These are phyloP conservation scores for Leiothrix lutea DNA, from an alignment of 2,113 vertebrate genomes.

Conservation along the genomic window DNA sequence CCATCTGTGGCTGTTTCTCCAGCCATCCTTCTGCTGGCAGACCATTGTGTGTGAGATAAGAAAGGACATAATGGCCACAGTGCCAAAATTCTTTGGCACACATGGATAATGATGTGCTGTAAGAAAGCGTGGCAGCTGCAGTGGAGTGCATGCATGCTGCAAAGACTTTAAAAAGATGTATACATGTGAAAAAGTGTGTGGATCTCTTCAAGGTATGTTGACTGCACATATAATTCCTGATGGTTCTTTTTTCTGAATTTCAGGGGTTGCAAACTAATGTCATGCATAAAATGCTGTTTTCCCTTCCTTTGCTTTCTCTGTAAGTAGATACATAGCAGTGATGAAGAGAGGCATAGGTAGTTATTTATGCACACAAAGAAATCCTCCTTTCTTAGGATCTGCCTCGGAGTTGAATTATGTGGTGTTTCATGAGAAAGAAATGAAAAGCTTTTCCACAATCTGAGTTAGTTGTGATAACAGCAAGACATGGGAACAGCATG, in stretches of 20 bases:
- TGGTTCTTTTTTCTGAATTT: neutral
- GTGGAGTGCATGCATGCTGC: neutral
- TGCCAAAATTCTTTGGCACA: neutral
- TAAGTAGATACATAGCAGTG: neutral
- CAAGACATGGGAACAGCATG: neutral
- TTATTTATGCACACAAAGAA: neutral
- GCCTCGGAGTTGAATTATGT: neutral
- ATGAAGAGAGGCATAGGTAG: neutral
- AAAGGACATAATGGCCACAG: neutral
- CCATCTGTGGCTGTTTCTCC: neutral
- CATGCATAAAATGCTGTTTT: neutral
- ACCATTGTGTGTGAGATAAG: neutral
- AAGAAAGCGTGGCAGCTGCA: neutral
- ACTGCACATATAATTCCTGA: neutral
- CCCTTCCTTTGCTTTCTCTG: neutral
- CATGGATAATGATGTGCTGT: accelerated
- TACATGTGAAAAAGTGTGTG: neutral
- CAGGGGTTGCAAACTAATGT: neutral
- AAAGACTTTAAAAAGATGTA: neutral
- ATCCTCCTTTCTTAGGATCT: neutral
- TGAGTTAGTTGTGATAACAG: neutral
- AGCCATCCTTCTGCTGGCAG: neutral
- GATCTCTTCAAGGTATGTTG: neutral
- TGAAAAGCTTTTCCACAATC: neutral
- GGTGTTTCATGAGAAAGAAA: neutral